Percentiles rank a stretch among this genome's conserved stretches.
Evolutionary conservation across 92 coral and sea anemone species (phyloP).

Genomic region (Palythoa grandis): DNA sequence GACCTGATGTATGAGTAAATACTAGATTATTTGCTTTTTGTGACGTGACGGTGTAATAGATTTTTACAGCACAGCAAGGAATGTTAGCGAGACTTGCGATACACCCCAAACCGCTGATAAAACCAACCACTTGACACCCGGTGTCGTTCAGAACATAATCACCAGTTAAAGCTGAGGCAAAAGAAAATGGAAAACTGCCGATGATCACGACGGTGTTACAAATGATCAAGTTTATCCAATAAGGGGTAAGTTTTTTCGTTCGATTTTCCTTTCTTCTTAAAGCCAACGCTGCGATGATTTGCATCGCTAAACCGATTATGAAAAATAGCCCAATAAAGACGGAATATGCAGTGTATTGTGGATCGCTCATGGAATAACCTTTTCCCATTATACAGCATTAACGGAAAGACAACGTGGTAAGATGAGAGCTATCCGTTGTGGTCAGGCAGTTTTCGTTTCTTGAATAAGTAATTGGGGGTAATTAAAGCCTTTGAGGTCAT

Average conservation of each 20-base stretch:
- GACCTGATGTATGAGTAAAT: background rate
- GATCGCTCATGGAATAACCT: background rate
- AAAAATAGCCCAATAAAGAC: slow-evolving; percentile 1
- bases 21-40: slow-evolving; percentile 13
- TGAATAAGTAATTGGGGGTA: no score
- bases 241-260: slow-evolving; percentile 19
- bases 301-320: background rate
- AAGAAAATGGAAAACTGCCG: slow-evolving; percentile 9
- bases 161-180: background rate
- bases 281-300: slow-evolving; percentile 9
- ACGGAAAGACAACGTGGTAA: no score
- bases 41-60: slow-evolving; percentile 14
- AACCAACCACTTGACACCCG: slow-evolving; percentile 16
- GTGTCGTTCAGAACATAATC: background rate
- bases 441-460: no score
- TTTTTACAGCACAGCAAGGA: background rate
- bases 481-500: no score
- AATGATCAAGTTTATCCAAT: background rate
- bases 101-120: background rate
- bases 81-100: background rate
- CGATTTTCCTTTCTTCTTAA: slow-evolving; percentile 15
- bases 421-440: no score
- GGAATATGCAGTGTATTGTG: background rate
- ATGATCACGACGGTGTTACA: background rate
- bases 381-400: background rate